Evolutionary conservation across 2,888 invertebrate genomes (phyloP).

Genomic region (Achlya flavicornis): DNA sequence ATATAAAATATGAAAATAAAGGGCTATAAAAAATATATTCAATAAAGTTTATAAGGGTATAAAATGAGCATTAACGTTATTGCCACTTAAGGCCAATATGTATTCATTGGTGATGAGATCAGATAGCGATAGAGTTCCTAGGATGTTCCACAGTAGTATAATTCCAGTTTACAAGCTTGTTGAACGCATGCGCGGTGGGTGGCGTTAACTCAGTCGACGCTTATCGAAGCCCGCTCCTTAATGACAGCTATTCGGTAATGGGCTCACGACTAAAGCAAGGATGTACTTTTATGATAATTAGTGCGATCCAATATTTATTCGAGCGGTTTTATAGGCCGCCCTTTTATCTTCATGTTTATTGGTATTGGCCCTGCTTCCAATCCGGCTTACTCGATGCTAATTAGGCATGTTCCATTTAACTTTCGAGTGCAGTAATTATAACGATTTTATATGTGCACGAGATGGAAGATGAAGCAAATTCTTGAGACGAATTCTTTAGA

Average conservation of each 20-base stretch:
- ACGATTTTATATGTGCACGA: slow-evolving; percentile 26
- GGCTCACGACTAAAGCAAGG: slow-evolving; percentile 63
- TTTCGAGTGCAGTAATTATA: slow-evolving; percentile 38
- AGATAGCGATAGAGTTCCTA: slow-evolving; percentile 54
- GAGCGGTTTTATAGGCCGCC: slow-evolving; percentile 63
- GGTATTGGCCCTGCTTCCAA: slow-evolving; percentile 63
- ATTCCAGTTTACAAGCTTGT: slow-evolving; percentile 58
- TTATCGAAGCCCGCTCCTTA: slow-evolving; percentile 64
- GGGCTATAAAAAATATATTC: not conserved
- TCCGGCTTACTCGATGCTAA: slow-evolving; percentile 59
- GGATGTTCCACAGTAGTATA: slow-evolving; percentile 59
- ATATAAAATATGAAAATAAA: not conserved
- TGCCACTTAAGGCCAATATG: slow-evolving; percentile 58
- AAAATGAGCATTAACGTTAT: slow-evolving; percentile 41
- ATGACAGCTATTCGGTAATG: slow-evolving; percentile 79
- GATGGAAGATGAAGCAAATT: slow-evolving; percentile 16
- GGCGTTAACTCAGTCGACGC: slow-evolving; percentile 58
- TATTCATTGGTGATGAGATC: slow-evolving; percentile 61
- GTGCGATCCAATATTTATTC: slow-evolving; percentile 76
- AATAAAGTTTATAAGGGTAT: not conserved
- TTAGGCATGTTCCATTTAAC: slow-evolving; percentile 52
- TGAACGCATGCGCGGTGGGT: slow-evolving; percentile 61
- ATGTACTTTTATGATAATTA: slow-evolving; percentile 80
- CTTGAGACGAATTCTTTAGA: not conserved
- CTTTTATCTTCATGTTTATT: slow-evolving; percentile 77